Evolutionary conservation across 2,113 vertebrate species (phyloP), one percentile per base, ranked within the genome.

Genomic region (Arvicanthis niloticus): DNA sequence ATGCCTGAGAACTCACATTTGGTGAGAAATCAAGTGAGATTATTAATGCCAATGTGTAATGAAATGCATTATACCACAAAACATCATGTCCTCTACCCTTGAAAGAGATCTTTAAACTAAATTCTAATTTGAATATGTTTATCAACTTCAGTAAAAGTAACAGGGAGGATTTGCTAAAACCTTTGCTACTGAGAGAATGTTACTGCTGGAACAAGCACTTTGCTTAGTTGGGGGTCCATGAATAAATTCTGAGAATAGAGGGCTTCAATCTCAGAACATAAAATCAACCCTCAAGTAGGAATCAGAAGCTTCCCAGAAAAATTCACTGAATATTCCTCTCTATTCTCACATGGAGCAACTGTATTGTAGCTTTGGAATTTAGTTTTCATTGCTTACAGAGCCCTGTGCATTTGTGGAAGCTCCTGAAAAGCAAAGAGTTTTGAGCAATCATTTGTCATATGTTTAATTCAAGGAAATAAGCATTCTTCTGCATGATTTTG

Each of bases 41-140:
- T 91, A 98, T 87, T 98, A 98, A 93, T 91, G 45, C 68, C 97
- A 37, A 7, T 96, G 21, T 81, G 42, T 96, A 97, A 97, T 87
- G 48, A 80, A 76, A 96, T 96, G 92, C 94, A 93, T 72, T 82
- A 91, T 45, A 73, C 91, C 13, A 68, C 72, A 70, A 97, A 95
- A 90, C 45, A 56, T 13, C 92, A 29, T 94, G 75, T 84, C 62
- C 58, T 97, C 29, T 96, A 78, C 24, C 37, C 60, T 92, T 40
- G 45, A 42, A 94, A 97, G n/a, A 60, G 0, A 77, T 96, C 68
- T 96, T 40, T 45, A 29, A 53, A 73, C 13, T 31, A 45, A 73
- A 68, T 82, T 95, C 0, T 75, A 16, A 76, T 34, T 90, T 89
- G 3, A 0, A 60, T 45, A 58, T 60, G 37, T 67, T 91, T 95